Base-by-base conservation (phyloP, 37 sponge, comb jelly and placozoan genomes). In the Axinella damicornis region DNA sequence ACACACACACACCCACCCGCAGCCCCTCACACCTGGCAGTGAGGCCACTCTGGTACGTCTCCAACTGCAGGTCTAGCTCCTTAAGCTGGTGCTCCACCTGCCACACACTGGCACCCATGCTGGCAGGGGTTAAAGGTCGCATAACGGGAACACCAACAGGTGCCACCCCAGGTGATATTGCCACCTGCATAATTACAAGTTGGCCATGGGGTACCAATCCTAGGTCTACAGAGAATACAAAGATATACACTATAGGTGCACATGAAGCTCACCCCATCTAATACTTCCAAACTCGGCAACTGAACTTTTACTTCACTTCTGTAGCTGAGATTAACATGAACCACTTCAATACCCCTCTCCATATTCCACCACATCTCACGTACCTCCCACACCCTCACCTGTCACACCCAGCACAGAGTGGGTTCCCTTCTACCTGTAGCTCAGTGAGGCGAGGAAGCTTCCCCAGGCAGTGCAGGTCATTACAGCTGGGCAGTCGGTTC, bases 31-130 rank as follows among this genome's bases (percentile, higher is more conserved):
- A 77, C 40, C 38, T 71, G 35, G 82, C 82, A 20, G 27, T 33
- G 22, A 82, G 53, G 17, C 39, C 71, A 38, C 63, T 40, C 30
- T 55, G 24, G 72, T 12, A 60, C 24, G 30, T 57, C 72, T 82
- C 39, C 60, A 82, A 21, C n/a, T 82, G 72, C 21, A 82, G 36
- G 40, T 71, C 82, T n/a, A 60, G 61, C 60, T 82, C 60, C 36
- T 24, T 22, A 9, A 82, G 36, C 5, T 71, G 71, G 58, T 57
- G 71, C 27, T 82, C 73, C 0, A 71, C 35, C 60, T 82, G 72
- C 32, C 62, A 22, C 25, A 82, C 19, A 19, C 58, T 70, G 24
- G 82, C 59, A 17, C 72, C 72, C 0, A 68, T 30, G 20, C 60
- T 38, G 57, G 82, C 55, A 13, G 82, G 72, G 16, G 72, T 67